Base-by-base conservation (phyloP, 2,888 invertebrate genomes). In the Drosophila demipolita region DNA sequence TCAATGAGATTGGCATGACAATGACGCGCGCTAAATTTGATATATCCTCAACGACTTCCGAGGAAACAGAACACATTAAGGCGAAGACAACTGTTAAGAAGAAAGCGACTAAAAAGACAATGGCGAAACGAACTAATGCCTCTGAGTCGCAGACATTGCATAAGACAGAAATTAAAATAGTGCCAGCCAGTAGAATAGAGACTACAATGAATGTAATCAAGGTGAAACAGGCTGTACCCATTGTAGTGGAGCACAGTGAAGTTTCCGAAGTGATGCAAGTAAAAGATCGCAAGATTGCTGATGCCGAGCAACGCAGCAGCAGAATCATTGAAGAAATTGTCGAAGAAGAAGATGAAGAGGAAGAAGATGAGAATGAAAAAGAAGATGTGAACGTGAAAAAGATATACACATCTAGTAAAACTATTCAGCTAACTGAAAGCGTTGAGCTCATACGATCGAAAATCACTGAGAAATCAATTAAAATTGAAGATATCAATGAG, bases 1-100 rank as follows among this genome's bases (percentile, higher is more conserved):
- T 96, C 20, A 98, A 98, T 92, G 97, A 97, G 86, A 96, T 97
- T 68, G 98, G 98, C 55, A 95, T 96, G 93, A 96, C 96, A 35
- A 94, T 95, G 58, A 96, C 97, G 1, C 96, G 96, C 93, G 97
- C 96, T 9, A 96, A 96, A 92, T 93, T 98, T 52, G 95, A 95
- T 90, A 95, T 97, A 50, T 94, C 94, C 60, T 94, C 95, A 76
- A 93, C 89, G 0, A 61, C 87, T 1, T 52, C 78, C 4, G 78
- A 77, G 12, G 81, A 83, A 40, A 60, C 67, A 29, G 93, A 83
- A 93, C 93, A 12, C 87, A 94, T 92, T 45, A 94, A 93, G 59
- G 53, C 62, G 6, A 87, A 84, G 58, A 78, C 73, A 26, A 73
- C 71, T 0, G 23, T 79, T 3, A 92, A 89, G 61, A 91, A 90